Evolutionary conservation across 2,888 invertebrate genomes (phyloP), one percentile per base, ranked within the genome.

Genomic region (Sarcophaga variegata): DNA sequence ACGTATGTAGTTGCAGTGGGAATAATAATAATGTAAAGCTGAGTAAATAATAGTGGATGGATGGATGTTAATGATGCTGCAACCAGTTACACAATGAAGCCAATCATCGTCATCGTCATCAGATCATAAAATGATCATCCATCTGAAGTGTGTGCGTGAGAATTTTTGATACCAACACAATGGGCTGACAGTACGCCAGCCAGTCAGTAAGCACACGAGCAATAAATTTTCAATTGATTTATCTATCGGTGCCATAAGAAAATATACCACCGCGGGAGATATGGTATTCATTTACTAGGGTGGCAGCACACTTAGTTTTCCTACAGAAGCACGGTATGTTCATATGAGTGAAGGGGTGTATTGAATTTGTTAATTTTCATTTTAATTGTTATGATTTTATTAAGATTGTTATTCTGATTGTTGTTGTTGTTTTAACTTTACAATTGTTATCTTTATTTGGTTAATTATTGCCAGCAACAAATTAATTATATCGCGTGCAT

Each of bases 101-200:
- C 92, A 93, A 93, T 93, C 93, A 37, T 37, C 37, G 8, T 37
- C 37, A 37, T 37, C 37, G 8, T 37, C 37, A 92, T 91, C 90
- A 88, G 92, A 93, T 93, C 92, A 92, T 92, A 91, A 92, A 92
- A 91, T 91, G 92, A 92, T 92, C 92, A 92, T 91, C 91, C 85
- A 82, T 37, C 2, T 37, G 37, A 37, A 37, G 83, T 89, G 75
- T 64, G 80, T 78, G 88, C 89, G 89, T 89, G 87, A 88, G 88
- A 86, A 83, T 81, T 83, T 86, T 78, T 37, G 8, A 67, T 69
- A 25, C 12, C 79, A 77, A 82, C 47, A 85, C 64, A 85, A 85
- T 67, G 49, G 77, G 14, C 10, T 17, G 54, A 8, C 8, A 54
- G 54, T 17, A 74, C 70, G 71, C 47, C 27, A 37, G 54, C 62